Evolutionary conservation across 2,797 vertebrate species (phyloP), one percentile per base, ranked within the genome.

Genomic region (Scolopax rusticola): DNA sequence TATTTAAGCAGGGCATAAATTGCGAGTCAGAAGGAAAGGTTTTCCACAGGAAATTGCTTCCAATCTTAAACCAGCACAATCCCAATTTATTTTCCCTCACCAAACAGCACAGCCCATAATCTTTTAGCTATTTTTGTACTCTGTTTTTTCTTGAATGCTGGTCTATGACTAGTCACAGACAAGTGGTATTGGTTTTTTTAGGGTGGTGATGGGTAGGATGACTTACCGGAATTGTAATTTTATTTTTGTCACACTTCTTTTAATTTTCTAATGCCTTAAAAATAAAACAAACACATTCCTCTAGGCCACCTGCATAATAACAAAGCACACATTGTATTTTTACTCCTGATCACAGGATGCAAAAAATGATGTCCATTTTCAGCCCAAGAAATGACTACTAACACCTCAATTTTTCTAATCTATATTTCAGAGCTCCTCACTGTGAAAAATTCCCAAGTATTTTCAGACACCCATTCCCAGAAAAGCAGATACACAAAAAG

Each of bases 41-140:
- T 20, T 84, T 90, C 18, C 51, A 32, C 16, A 57, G 38, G 21
- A 96, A 90, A 93, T 77, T 88, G 38, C 30, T 88, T 93, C 63
- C 43, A 76, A 51, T 89, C 43, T 81, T 50, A 69, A 82, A 79
- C 18, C 25, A 69, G 17, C 25, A 63, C n/a, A 88, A 57, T 3
- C 28, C 9, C 9, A 65, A 60, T 70, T 82, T 87, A 63, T 93
- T 81, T 73, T 24, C 23, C 19, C 20, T 21, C 47, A 61, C 12
- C 56, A 75, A 78, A 32, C 9, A 78, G 36, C 18, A 45, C 30
- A 70, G 38, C 3, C 63, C 23, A 56, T 67, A 69, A 41, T 67
- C 11, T 67, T 91, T 60, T 48, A 28, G 56, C 30, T 56, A 20
- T 38, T 84, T 94, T 56, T 1, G 1, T 43, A 19, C 14, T 57